A percentile compares a stretch with the other conserved stretches of the same genome.
Conservation (phyloP, 2,888 invertebrate genomes). For the Poecilus cupreus region DNA sequence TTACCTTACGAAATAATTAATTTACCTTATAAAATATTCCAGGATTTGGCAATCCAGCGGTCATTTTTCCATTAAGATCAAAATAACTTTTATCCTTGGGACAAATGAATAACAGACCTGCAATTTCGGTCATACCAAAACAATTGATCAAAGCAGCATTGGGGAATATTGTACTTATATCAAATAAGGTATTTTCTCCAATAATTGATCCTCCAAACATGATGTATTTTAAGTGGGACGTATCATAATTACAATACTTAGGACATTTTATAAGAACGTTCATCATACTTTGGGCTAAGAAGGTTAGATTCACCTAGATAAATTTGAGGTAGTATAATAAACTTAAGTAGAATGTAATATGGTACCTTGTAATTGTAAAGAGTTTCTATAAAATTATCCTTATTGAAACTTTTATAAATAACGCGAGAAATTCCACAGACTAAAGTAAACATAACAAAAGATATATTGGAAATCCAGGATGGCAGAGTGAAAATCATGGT, state of each 20-base stretch:
- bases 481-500: neutral
- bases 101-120: slow-evolving; percentile 62
- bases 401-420: neutral
- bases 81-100: neutral
- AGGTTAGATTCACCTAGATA: neutral
- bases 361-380: neutral
- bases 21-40: slow-evolving; percentile 69
- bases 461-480: slow-evolving; percentile 1
- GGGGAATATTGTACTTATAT: slow-evolving; percentile 63
- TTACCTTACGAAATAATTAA: slow-evolving; percentile 69
- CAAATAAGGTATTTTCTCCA: neutral
- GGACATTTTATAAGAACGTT: neutral
- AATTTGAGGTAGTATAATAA: neutral
- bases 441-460: neutral
- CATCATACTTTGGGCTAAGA: neutral
- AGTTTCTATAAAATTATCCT: neutral
- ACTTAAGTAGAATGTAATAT: neutral
- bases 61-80: neutral
- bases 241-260: slow-evolving; percentile 18
- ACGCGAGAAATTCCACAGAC: neutral
- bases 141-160: slow-evolving; percentile 66
- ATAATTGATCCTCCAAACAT: slow-evolving; percentile 45
- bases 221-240: neutral
- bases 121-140: slow-evolving; percentile 71
- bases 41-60: slow-evolving; percentile 65